Conservation (phyloP, 2,797 vertebrate genomes). For the Molossus molossus region DNA sequence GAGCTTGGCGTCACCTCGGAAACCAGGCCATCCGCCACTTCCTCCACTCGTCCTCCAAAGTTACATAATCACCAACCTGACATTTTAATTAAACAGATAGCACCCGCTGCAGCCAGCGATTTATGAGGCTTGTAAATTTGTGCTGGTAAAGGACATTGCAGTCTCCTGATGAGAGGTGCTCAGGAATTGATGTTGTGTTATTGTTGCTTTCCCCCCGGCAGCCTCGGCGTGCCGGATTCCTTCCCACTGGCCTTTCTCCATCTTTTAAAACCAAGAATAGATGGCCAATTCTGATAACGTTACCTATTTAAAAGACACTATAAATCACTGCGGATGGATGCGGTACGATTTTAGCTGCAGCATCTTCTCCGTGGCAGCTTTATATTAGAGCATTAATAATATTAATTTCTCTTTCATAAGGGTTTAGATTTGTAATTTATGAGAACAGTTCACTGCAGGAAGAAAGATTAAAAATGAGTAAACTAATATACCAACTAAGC, state of each 20-base stretch:
- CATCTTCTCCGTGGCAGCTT: slow-evolving; percentile 83
- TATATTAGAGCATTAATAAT: slow-evolving; percentile 86
- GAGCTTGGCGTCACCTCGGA: neutral
- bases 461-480: slow-evolving; percentile 88
- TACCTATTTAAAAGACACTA: slow-evolving; percentile 75
- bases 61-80: slow-evolving; percentile 64
- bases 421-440: slow-evolving; percentile 88
- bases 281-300: slow-evolving; percentile 71
- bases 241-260: slow-evolving; percentile 46
- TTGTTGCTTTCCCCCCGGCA: slow-evolving; percentile 25
- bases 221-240: slow-evolving; percentile 18
- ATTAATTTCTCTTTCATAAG: slow-evolving; percentile 89
- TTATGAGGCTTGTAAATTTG: slow-evolving; percentile 70
- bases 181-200: slow-evolving; percentile 52
- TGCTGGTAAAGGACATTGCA: slow-evolving; percentile 40
- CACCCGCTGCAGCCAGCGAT: neutral
- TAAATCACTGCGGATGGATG: slow-evolving; percentile 71
- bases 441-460: slow-evolving; percentile 85
- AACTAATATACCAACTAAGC: slow-evolving; percentile 78
- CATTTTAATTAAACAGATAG: slow-evolving; percentile 81
- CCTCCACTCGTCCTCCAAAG: slow-evolving; percentile 14
- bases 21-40: slow-evolving; percentile 23
- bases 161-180: slow-evolving; percentile 52
- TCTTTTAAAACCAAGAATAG: slow-evolving; percentile 65
- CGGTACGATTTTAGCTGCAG: neutral